Conservation (phyloP, 2,797 vertebrate genomes). For the Tolypeutes matacus region DNA sequence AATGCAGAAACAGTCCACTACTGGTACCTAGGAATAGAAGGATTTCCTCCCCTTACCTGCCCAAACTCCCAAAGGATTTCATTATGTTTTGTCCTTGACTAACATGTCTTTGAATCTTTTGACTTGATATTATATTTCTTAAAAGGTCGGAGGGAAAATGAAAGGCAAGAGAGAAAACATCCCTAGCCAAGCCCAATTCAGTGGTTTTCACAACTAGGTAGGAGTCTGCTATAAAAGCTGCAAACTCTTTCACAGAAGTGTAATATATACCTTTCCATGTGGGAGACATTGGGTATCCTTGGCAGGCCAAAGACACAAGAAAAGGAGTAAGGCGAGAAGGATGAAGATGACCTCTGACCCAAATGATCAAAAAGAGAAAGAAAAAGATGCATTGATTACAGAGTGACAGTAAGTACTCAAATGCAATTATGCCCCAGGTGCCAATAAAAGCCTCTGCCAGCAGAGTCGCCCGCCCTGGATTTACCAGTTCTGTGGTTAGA, state of each 20-base stretch:
- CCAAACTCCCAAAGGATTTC: background rate
- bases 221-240: background rate
- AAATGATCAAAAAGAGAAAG: conserved; percentile 29
- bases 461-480: background rate
- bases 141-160: background rate
- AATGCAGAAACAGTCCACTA: background rate
- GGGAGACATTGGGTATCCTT: background rate
- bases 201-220: background rate
- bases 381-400: background rate
- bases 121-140: background rate
- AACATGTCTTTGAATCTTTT: conserved; percentile 11
- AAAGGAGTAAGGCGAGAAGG: background rate
- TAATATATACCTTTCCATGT: background rate
- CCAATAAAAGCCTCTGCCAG: background rate
- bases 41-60: background rate
- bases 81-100: conserved; percentile 16
- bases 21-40: background rate
- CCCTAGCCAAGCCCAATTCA: background rate
- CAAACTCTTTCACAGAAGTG: background rate
- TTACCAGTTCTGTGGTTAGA: background rate
- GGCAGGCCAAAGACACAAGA: background rate
- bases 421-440: background rate
- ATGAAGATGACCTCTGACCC: background rate
- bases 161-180: background rate
- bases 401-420: background rate